phyloP scores from a whole-genome alignment of 2,113 vertebrate genomes.

The Tichodroma muraria region DNA sequence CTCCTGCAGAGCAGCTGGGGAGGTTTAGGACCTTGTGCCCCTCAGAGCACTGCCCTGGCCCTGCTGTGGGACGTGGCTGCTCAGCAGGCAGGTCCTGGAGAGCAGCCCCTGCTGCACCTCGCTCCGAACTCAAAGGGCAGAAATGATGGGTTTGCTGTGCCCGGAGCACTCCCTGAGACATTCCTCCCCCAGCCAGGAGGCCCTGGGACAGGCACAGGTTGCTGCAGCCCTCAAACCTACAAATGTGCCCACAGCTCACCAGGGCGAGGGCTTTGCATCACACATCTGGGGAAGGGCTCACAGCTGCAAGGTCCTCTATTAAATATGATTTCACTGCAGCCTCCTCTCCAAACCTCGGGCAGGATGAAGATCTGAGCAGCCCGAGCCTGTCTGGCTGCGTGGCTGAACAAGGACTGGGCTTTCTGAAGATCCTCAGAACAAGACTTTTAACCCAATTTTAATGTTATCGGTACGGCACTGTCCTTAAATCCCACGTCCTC shows the following conservation, averaged over 20 bases:
- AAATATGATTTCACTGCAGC: accelerated
- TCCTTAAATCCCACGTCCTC: neutral
- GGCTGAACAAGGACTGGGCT: neutral
- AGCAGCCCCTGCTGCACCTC: too few relatives aligned
- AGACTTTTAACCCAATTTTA: neutral
- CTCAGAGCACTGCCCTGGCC: neutral
- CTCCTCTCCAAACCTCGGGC: neutral
- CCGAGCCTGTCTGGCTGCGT: neutral
- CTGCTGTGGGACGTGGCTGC: neutral
- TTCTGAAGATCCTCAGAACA: neutral
- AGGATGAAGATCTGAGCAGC: neutral
- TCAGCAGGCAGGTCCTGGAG: neutral
- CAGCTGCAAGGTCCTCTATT: neutral
- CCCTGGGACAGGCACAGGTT: neutral
- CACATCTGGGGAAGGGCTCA: neutral
- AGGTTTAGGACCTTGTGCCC: accelerated
- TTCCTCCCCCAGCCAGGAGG: neutral
- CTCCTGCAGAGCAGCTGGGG: neutral
- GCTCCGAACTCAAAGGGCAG: neutral
- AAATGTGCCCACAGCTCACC: neutral
- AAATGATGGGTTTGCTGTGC: neutral
- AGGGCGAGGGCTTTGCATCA: neutral
- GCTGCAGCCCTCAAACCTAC: neutral
- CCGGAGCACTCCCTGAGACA: neutral
- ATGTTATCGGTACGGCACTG: neutral